Evolutionary conservation across 2,113 vertebrate genomes (phyloP).

Genomic region (Ardeotis arabs): DNA sequence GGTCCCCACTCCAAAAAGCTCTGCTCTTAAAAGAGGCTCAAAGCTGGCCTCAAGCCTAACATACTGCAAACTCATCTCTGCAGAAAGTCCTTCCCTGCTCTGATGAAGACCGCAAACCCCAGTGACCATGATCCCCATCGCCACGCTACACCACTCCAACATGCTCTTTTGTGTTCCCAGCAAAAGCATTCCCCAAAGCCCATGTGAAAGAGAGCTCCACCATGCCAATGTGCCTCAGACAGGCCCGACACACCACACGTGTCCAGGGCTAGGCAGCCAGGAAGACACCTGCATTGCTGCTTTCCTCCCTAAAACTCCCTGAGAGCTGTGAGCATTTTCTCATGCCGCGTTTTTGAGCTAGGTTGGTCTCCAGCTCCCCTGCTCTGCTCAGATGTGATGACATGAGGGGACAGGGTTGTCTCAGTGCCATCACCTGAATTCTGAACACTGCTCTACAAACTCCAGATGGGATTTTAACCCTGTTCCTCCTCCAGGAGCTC

Average conservation of each 20-base stretch:
- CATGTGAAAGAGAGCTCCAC: not conserved
- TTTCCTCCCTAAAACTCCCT: not conserved
- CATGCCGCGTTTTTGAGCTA: fast-evolving
- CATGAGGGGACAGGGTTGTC: not conserved
- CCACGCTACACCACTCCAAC: fast-evolving
- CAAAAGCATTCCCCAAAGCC: not conserved
- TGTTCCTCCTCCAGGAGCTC: not conserved
- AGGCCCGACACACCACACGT: fast-evolving
- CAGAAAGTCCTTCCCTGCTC: not conserved
- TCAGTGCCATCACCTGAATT: not conserved
- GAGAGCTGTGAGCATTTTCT: not conserved
- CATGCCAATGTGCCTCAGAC: too few relatives aligned
- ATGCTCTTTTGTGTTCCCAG: fast-evolving
- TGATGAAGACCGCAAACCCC: not conserved
- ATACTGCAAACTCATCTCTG: not conserved
- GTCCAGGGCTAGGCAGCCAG: not conserved
- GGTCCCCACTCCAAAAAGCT: not conserved
- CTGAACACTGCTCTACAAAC: not conserved
- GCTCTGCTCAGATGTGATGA: not conserved
- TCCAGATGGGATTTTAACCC: not conserved
- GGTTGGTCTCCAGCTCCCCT: not conserved
- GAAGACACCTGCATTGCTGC: not conserved
- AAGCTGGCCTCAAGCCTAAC: fast-evolving
- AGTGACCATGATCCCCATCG: not conserved
- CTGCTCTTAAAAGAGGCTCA: not conserved